Evolutionary conservation across 2,888 invertebrate genomes (phyloP).

Genomic region (Nematopogon swammerdamellus): DNA sequence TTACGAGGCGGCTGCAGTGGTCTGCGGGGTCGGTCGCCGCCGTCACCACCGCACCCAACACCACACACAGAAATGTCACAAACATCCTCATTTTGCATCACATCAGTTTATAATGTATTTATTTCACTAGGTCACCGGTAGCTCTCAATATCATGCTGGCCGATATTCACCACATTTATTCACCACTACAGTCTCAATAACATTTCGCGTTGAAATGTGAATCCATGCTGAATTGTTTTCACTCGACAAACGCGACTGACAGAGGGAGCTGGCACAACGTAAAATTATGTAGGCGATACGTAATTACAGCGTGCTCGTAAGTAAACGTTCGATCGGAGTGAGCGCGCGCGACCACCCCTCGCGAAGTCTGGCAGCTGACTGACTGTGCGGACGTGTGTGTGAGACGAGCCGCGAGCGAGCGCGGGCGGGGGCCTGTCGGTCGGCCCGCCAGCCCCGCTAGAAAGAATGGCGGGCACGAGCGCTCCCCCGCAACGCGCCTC

Average conservation of each 20-base stretch:
- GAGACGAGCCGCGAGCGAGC: not conserved
- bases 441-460: slow-evolving; percentile 27
- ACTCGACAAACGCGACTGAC: not conserved
- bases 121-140: not conserved
- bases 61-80: slow-evolving; percentile 50
- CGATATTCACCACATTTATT: slow-evolving; percentile 1
- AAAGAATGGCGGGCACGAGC: slow-evolving; percentile 23
- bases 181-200: slow-evolving; percentile 1
- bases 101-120: not conserved
- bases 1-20: slow-evolving; percentile 33
- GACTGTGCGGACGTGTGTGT: no score
- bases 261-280: not conserved
- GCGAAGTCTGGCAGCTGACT: not conserved
- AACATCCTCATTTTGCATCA: slow-evolving; percentile 48
- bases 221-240: not conserved
- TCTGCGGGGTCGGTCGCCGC: slow-evolving; percentile 40
- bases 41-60: slow-evolving; percentile 46
- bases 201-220: not conserved
- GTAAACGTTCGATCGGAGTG: not conserved
- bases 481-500: slow-evolving; percentile 37
- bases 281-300: not conserved
- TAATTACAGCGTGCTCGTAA: not conserved
- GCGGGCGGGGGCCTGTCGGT: slow-evolving; percentile 17
- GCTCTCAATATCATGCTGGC: no score
- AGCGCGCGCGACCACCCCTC: not conserved